Evolutionary conservation across 2,113 vertebrate species (phyloP), one percentile per base, ranked within the genome.

Genomic region (Trichomycterus rosablanca): DNA sequence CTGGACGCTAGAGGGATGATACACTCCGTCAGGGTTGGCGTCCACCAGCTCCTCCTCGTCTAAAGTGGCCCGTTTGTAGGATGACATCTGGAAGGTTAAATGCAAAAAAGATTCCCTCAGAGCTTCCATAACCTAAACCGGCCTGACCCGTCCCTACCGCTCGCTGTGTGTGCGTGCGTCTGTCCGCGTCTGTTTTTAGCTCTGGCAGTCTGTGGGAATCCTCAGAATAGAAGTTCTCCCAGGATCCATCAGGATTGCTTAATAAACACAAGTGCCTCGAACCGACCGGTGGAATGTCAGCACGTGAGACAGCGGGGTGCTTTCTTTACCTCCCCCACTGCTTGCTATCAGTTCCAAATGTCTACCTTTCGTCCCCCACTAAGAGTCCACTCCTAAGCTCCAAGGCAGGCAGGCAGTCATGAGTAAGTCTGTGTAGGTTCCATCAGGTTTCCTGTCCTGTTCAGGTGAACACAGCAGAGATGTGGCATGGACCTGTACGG

Each of bases 1-100:
- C 93, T 94, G 92, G 70, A 93, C 73, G 26, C 86, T 86, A 0
- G 90, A 86, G 7, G 91, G 88, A 9, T 89, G 87, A 76, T 92
- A 94, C 28, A 85, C 74, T 11, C 95, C 92, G 2, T 96, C 93
- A 0, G 83, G 67, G 2, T 85, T 74, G 7, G 92, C 88, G 53
- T 95, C 92, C 75, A 95, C 80, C 71, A 97, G 84, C 22, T 96
- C 92, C 67, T 98, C 95, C 2, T 97, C 94, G 0, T 97, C 94
- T 80, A 95, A 71, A 0, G 94, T 97, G 0, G 94, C 93, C 55
- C 93, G 83, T 74, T 93, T 97, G 79, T 97, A 97, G 2, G 90
- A 78, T 7, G 94, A 96, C 94, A 95, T 96, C 95, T 98, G 91
- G 74, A 83, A 88, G 56, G 86, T 74, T 81, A 92, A 85, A 78